Percentiles rank a stretch among this genome's conserved stretches.
Evolutionary conservation across 1,140 invertebrate species (phyloP).

Genomic region (Lucilia sericata): DNA sequence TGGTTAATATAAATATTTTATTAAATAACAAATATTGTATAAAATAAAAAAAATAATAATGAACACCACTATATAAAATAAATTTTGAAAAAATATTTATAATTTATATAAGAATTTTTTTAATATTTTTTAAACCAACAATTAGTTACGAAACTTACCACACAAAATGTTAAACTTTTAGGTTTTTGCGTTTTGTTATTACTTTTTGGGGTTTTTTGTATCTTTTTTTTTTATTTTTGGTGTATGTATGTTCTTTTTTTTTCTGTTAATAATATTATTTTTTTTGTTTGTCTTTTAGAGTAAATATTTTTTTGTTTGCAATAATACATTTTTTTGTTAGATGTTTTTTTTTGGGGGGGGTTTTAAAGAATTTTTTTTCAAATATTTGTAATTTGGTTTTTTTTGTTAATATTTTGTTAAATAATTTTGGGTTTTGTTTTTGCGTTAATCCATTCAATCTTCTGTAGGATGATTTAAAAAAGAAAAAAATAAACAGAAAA

Average conservation of each 20-base stretch:
- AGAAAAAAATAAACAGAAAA: conserved; percentile 58
- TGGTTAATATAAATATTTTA: conserved; percentile 11
- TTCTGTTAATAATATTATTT: conserved; percentile 49
- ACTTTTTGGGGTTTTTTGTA: conserved; percentile 50
- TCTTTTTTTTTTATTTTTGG: conserved; percentile 52
- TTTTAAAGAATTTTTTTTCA: conserved; percentile 56
- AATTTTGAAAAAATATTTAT: conserved; percentile 25
- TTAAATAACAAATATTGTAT: not conserved
- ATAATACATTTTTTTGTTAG: conserved; percentile 59
- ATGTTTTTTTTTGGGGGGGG: conserved; percentile 28
- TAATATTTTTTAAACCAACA: conserved; percentile 55
- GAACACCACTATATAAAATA: conserved; percentile 36
- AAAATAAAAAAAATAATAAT: conserved; percentile 27
- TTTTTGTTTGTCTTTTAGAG: conserved; percentile 48
- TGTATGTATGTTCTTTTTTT: conserved; percentile 54
- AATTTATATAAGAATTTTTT: conserved; percentile 1
- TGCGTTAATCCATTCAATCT: conserved; percentile 67
- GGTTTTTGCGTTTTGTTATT: conserved; percentile 49
- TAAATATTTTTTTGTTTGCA: conserved; percentile 52
- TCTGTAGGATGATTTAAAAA: conserved; percentile 67
- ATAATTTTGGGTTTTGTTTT: conserved; percentile 51
- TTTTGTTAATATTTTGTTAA: conserved; percentile 46
- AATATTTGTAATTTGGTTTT: conserved; percentile 52
- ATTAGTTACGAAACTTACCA: conserved; percentile 65
- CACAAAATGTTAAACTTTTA: conserved; percentile 66